Base-by-base conservation (phyloP, 2,113 vertebrate species). In the Dascyllus trimaculatus region DNA sequence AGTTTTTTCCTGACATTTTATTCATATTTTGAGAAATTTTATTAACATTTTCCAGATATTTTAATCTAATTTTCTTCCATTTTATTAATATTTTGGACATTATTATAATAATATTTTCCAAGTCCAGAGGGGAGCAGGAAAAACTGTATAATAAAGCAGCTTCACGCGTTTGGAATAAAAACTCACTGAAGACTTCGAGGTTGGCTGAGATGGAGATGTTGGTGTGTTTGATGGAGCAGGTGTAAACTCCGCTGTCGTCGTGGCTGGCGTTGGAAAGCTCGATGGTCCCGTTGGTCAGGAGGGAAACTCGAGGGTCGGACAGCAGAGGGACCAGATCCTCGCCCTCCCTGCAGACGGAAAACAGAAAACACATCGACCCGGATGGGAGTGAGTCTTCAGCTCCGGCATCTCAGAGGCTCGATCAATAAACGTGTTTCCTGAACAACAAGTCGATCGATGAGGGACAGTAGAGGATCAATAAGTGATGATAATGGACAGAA, bases 151-250 rank as follows among this genome's bases (percentile, higher is more conserved):
- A n/a, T n/a, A n/a, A n/a, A n/a, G n/a, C n/a, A n/a, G n/a, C n/a
- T n/a, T n/a, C n/a, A n/a, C n/a, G n/a, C n/a, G n/a, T n/a, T n/a
- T n/a, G 29, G 29, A 4, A 4, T 29, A 5, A 5, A 1, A 5
- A 43, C 95, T 92, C 75, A 97, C 96, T 95, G 91, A 92, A 93
- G 75, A 97, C 94, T 2, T 94, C 79, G 43, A 98, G 91, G 43
- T 89, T 78, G 6, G 96, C 96, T 0, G 51, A 81, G 75, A 97
- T 95, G 85, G 91, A 94, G 73, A 91, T 86, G 59, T 95, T 94
- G 83, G 78, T 72, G 78, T 93, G 32, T 35, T 74, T 69, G 26
- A 96, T 81, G 3, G 86, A 86, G 88, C 97, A 98, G n/a, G 59
- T 91, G 88, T 96, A 97, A 0, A 4, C 19, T 1, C 95, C 95